Evolutionary conservation across 2,797 vertebrate species (phyloP).

Genomic region (Bucorvus abyssinicus): DNA sequence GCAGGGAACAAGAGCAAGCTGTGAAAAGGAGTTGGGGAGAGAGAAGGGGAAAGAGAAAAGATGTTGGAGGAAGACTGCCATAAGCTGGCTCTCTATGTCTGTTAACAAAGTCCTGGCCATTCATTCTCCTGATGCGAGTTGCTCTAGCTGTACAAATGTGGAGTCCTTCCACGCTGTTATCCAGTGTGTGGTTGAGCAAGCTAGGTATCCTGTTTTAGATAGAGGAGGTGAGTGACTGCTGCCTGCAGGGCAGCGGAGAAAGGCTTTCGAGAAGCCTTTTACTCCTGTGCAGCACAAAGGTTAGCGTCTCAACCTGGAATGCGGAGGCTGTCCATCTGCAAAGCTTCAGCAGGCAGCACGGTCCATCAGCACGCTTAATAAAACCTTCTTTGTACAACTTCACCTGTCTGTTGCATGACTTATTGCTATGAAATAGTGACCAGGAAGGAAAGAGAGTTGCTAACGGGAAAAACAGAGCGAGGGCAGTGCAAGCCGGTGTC

Average conservation of each 20-base stretch:
- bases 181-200: not conserved
- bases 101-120: not conserved
- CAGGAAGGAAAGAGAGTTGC: constrained; percentile 29
- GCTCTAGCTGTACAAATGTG: not conserved
- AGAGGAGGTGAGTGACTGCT: not conserved
- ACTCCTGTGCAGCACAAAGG: not conserved
- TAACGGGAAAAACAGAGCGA: constrained; percentile 43
- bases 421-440: not conserved
- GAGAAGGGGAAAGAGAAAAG: not conserved
- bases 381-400: constrained; percentile 32
- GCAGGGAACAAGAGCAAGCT: not conserved
- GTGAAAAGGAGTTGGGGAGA: not conserved
- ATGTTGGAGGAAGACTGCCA: not conserved
- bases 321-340: not conserved
- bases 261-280: not conserved
- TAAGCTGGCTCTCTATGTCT: not conserved
- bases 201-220: not conserved
- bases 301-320: not conserved
- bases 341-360: not conserved
- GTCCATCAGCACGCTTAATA: not conserved
- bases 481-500: not conserved
- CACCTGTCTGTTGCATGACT: constrained; percentile 16
- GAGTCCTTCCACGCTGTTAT: fast-evolving
- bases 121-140: not conserved
- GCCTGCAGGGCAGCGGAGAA: not conserved